Evolutionary conservation across 2,797 vertebrate species (phyloP).

Genomic region (Peromyscus aztecus): DNA sequence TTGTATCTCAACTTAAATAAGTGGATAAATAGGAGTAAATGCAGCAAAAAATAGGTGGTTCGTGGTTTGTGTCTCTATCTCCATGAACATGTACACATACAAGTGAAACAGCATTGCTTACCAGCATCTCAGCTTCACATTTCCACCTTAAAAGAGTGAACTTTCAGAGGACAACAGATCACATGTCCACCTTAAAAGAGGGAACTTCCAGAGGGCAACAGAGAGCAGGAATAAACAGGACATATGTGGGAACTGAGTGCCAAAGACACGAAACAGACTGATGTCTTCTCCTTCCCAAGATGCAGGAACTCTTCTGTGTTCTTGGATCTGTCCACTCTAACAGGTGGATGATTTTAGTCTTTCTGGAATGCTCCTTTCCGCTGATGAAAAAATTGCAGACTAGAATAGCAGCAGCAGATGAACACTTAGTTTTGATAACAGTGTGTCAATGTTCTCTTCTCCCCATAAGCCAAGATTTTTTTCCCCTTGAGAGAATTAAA

Average conservation of each 20-base stretch:
- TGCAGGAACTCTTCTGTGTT: not conserved
- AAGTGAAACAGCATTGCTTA: not conserved
- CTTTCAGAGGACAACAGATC: not conserved
- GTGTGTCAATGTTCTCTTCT: conserved; percentile 21
- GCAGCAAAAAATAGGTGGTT: not conserved
- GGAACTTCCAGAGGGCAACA: not conserved
- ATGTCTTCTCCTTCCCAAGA: not conserved
- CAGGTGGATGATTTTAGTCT: conserved; percentile 65
- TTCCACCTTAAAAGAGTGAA: conserved; percentile 8
- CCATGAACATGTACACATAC: not conserved
- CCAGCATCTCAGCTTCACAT: not conserved
- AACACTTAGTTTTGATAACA: conserved; percentile 14
- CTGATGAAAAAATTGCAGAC: not conserved
- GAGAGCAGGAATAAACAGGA: not conserved
- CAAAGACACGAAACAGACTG: not conserved
- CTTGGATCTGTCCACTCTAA: conserved; percentile 36
- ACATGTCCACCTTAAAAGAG: conserved; percentile 3
- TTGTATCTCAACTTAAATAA: not conserved
- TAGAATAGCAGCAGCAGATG: conserved; percentile 10
- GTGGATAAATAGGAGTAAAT: not conserved
- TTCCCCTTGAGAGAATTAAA: not conserved
- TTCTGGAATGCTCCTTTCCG: conserved; percentile 44
- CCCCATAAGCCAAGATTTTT: not conserved
- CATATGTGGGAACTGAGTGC: not conserved
- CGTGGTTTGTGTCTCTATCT: conserved; percentile 27